A percentile compares a stretch with the other conserved stretches of the same genome.
These are phyloP conservation scores for Phocoena sinus DNA, from an alignment of 2,113 vertebrate genomes.

Conservation along the genomic window DNA sequence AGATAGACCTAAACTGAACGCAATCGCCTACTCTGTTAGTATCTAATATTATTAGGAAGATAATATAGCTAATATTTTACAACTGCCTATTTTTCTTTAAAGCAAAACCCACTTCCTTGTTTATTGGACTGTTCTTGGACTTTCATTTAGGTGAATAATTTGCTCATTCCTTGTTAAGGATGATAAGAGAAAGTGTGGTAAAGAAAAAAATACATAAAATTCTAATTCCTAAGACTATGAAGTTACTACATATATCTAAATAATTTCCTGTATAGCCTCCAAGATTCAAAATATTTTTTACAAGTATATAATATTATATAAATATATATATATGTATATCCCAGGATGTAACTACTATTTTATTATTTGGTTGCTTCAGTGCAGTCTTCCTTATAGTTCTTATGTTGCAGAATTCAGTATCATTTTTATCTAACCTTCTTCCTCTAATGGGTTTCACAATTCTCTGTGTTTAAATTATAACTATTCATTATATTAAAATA, in stretches of 20 bases:
- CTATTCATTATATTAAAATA: conserved; percentile 69
- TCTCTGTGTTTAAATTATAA: conserved; percentile 73
- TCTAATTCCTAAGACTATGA: not conserved
- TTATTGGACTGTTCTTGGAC: conserved; percentile 45
- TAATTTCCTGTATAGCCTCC: not conserved
- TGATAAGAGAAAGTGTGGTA: conserved; percentile 17
- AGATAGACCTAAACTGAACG: conserved; percentile 53
- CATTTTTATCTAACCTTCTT: conserved; percentile 35
- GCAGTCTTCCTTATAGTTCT: conserved; percentile 53
- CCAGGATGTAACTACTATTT: conserved; percentile 28
- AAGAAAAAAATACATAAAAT: conserved; percentile 14
- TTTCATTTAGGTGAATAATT: conserved; percentile 54
- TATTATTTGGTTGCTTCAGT: conserved; percentile 43
- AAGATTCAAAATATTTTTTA: conserved; percentile 56
- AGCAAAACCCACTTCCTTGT: conserved; percentile 32
- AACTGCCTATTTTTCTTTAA: conserved; percentile 54
- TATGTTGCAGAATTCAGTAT: conserved; percentile 2
- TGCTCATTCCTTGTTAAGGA: conserved; percentile 39
- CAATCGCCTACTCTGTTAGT: not conserved
- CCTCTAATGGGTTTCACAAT: conserved; percentile 43
- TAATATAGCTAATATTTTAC: conserved; percentile 4
- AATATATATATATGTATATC: conserved; percentile 22
- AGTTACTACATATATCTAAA: not conserved
- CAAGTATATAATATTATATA: not conserved
- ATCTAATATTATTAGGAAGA: conserved; percentile 27